Evolutionary conservation across 1,140 invertebrate genomes (phyloP), one percentile per base, ranked within the genome.

Genomic region (Eulimnadia texana): DNA sequence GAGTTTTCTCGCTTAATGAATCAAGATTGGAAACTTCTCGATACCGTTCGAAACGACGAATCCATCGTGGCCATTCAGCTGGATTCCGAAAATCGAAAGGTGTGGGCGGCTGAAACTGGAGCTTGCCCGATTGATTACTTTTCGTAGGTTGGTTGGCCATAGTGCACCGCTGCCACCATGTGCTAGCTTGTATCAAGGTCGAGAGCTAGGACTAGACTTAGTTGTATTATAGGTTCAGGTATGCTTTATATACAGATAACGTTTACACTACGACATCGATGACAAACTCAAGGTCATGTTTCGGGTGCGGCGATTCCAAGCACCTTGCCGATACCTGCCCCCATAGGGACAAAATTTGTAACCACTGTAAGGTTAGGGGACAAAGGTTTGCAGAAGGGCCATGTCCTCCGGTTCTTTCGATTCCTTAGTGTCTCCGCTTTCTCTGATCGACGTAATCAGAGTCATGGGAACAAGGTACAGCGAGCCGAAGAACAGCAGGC

Each of bases 321-420:
- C 61, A 62, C 33, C 20, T 29, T n/a, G 51, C 61, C 6, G 9
- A 28, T 19, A 42, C 2, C n/a, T 62, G 61, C 29, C 52, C 29
- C 9, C 52, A 60, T 52, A 27, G n/a, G 11, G 52, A 62, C 54
- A 54, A 25, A 3, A 58, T 9, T 47, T 62, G 61, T 29, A 19
- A 23, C 19, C 24, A 62, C n/a, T 62, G 61, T 60, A 16, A 58
- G 20, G 58, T 61, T 19, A 62, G 58, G 29, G 61, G 61, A 16
- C 52, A 3, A 20, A 22, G 23, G 61, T 58, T 47, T 62, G 61
- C 28, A 42, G 16, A 42, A 42, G n/a, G n/a, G n/a, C n/a, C n/a
- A n/a, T n/a, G n/a, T n/a, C n/a, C n/a, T n/a, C n/a, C n/a, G n/a
- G n/a, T n/a, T n/a, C n/a, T n/a, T n/a, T n/a, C n/a, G n/a, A n/a